Base-by-base conservation (phyloP, 2,113 vertebrate species). In the Hypanus sabinus region DNA sequence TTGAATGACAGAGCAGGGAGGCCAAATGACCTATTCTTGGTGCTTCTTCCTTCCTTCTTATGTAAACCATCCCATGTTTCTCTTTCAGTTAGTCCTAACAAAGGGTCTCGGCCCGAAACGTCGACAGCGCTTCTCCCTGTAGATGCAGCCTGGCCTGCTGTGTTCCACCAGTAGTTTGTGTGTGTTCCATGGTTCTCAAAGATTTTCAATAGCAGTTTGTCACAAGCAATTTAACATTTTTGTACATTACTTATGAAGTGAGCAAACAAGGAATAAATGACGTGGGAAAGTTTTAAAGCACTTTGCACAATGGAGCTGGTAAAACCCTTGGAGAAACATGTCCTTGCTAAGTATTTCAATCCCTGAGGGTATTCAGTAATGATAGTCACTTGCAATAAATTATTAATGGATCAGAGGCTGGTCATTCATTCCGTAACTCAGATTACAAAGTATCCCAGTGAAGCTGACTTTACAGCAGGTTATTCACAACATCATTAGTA, bases 281-380 rank as follows among this genome's bases (percentile, higher is more conserved):
- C 16, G n/a, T 68, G 14, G 22, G 27, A 65, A 68, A 65, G 62
- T 90, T 90, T 90, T 65, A 90, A 68, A 68, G 62, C 85, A 90
- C 18, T 90, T 18, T 65, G 85, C 30, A 85, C 18, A 16, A 14
- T 16, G n/a, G 8, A 16, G 14, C 60, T 65, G 85, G 60, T n/a
- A 90, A 90, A 65, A 20, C 60, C 18, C 60, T 90, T 90, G 60
- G 62, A 90, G 60, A 68, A 60, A 33, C 85, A 90, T 90, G 85
- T 90, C 85, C n/a, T 36, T 68, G n/a, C 85, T 65, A 90, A 90
- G 60, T 60, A 65, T 90, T 33, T 90, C 85, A 90, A 65, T 65
- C n/a, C 60, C 85, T 20, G 85, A 90, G 60, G 85, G 62, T 12
- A 90, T 90, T 90, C 85, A 65, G 16, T 65, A 90, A 90, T 90